Evolutionary conservation across 1,140 invertebrate genomes (phyloP), one percentile per base, ranked within the genome.

Genomic region (Papilio aristodemus): DNA sequence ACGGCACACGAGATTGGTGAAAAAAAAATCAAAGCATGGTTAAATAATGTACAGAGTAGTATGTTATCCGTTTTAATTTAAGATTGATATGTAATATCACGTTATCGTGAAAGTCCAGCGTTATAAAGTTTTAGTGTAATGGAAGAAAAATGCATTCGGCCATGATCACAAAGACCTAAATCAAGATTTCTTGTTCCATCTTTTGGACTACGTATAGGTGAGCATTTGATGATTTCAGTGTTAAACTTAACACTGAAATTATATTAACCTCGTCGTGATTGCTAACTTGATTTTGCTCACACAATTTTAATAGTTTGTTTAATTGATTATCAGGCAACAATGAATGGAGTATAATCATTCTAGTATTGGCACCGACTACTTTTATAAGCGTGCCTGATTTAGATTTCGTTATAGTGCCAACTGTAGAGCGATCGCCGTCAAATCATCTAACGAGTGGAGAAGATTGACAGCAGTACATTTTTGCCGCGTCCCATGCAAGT

Each of bases 341-440:
- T 66, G 63, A 66, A 66, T 66, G 63, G 36, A 46, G 13, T 66
- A 50, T 66, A 66, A 86, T 89, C 86, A 87, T 87, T 81, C 77
- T 86, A 87, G 81, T 71, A 81, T 89, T 89, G 89, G 87, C 87
- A 91, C 72, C 77, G 72, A 70, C 68, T 68, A 76, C 82, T 83
- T 81, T 81, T 83, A 80, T 82, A 84, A 58, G 72, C 77, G 83
- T 64, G 77, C 80, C 76, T 69, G 85, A 87, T 87, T 87, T 87
- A 89, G 89, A 83, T 76, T 84, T 74, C 77, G 84, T 67, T 79
- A 71, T 73, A 76, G 76, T 91, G 89, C 89, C 87, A 90, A 89
- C 80, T 78, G 70, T 70, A 75, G 77, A 76, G 71, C 85, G 82
- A 89, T 86, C 81, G 87, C 85, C 81, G 76, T 77, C 67, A 64